phyloP scores from a whole-genome alignment of 2,888 invertebrate species.

The Lissonota sp. region DNA sequence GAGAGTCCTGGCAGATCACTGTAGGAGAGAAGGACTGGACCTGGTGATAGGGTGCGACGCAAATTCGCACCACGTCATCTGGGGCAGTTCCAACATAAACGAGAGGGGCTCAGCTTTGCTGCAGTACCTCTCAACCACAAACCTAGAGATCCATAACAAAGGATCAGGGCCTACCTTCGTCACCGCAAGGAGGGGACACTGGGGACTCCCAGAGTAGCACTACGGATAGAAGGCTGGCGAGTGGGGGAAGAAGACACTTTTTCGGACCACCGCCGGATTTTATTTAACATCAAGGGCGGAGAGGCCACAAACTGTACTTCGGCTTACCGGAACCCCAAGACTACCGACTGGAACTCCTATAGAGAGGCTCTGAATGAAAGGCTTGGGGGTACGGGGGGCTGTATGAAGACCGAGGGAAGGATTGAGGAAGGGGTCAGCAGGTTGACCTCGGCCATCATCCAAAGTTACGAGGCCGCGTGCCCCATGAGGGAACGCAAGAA shows the following conservation, averaged over 20 bases:
- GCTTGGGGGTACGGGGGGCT: no score
- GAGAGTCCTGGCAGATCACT: conserved; percentile 3
- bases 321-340: conserved; percentile 30
- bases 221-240: neutral
- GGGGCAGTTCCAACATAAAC: conserved; percentile 19
- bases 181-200: conserved; percentile 47
- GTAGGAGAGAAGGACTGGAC: conserved; percentile 8
- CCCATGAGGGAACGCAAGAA: no score
- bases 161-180: conserved; percentile 49
- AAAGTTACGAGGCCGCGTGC: no score
- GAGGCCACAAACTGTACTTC: neutral
- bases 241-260: conserved; percentile 42
- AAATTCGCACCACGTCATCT: conserved; percentile 22
- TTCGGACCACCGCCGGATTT: conserved; percentile 25
- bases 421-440: no score
- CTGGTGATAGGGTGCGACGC: conserved; percentile 28
- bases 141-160: conserved; percentile 43
- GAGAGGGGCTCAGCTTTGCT: conserved; percentile 7
- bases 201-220: neutral
- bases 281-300: neutral
- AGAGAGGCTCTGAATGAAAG: conserved; percentile 15
- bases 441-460: no score
- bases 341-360: conserved; percentile 40
- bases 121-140: conserved; percentile 33
- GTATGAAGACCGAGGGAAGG: no score